Percentiles rank a stretch among this genome's conserved stretches.
Evolutionary conservation across 2,113 vertebrate genomes (phyloP).

Genomic region (Butastur rufipennis): DNA sequence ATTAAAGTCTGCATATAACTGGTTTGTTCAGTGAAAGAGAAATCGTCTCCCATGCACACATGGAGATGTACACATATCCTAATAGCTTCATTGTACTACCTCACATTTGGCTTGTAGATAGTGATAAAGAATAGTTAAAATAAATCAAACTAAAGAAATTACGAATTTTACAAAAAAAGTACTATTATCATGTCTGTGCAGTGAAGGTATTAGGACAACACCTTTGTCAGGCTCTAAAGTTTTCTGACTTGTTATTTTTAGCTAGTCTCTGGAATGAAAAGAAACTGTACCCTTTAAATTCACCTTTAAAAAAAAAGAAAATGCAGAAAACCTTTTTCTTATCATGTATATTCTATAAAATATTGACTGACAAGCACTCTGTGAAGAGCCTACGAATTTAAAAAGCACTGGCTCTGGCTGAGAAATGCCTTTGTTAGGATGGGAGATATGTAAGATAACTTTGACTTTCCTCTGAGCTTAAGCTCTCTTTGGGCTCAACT

Average conservation of each 20-base stretch:
- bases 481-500: not conserved
- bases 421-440: not conserved
- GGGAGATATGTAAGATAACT: not conserved
- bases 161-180: not conserved
- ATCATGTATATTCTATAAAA: not conserved
- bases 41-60: not conserved
- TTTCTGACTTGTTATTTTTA: conserved; percentile 26
- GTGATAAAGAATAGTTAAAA: conserved; percentile 2
- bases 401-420: not conserved
- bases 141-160: conserved; percentile 29
- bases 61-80: not conserved
- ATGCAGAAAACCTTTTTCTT: not conserved
- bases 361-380: not conserved
- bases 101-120: not conserved
- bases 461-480: not conserved
- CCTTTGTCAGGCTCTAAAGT: conserved; percentile 1
- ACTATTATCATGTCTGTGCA: conserved; percentile 1
- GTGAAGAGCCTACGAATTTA: not conserved
- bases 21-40: not conserved
- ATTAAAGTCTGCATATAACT: not conserved
- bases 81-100: not conserved
- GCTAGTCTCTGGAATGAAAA: conserved; percentile 21
- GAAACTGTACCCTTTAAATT: not conserved
- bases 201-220: not conserved
- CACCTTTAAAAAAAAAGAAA: not conserved